Conservation (phyloP, 2,113 vertebrate genomes). For the Pyrgilauda ruficollis region DNA sequence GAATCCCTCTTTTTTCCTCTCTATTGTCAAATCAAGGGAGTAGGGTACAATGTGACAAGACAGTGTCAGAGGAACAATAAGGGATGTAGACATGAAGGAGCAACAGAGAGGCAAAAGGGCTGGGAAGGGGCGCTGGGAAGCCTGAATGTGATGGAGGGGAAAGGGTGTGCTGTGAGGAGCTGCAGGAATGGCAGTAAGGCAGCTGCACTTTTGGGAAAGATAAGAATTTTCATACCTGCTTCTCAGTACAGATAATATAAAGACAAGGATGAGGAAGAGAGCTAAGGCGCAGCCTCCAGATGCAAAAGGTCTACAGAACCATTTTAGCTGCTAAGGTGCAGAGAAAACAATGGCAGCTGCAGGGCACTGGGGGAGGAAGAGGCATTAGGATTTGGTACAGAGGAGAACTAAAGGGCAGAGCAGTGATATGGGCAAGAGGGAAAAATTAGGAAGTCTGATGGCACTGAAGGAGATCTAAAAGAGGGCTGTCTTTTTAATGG, state of each 20-base stretch:
- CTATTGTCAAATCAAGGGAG: constrained; percentile 33
- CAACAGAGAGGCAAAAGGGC: constrained; percentile 5
- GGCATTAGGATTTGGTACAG: background rate
- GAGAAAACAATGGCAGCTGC: background rate
- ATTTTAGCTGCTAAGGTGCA: background rate
- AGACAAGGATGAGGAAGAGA: background rate
- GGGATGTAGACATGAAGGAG: background rate
- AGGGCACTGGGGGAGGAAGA: background rate
- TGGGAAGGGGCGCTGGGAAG: background rate
- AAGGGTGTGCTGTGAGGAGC: background rate
- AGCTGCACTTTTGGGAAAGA: background rate
- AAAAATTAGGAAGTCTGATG: background rate
- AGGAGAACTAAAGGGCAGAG: background rate
- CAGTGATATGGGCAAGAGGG: background rate
- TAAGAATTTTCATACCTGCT: background rate
- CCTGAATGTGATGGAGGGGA: background rate
- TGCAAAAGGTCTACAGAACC: background rate
- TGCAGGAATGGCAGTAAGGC: background rate
- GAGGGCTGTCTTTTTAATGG: background rate
- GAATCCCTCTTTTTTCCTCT: constrained; percentile 23
- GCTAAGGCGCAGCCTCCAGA: background rate
- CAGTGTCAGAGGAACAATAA: background rate
- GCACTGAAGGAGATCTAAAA: background rate
- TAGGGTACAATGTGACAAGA: constrained; percentile 18
- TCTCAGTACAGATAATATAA: background rate